Evolutionary conservation across 2,888 invertebrate species (phyloP).

Genomic region (Acrocyrtus sp.): DNA sequence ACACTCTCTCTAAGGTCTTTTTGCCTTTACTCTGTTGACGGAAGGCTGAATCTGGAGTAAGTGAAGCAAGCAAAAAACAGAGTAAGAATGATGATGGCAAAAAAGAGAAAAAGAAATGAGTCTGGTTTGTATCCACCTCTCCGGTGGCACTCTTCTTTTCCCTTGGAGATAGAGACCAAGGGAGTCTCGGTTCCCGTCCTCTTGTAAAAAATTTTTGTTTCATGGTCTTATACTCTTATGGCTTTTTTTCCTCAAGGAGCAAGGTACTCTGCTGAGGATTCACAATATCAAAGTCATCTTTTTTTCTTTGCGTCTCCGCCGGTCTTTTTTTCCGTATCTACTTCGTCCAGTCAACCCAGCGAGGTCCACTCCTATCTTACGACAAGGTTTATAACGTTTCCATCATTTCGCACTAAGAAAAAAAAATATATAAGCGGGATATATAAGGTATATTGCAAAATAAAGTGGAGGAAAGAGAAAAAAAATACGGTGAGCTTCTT

Average conservation of each 20-base stretch:
- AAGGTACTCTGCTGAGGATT: conserved; percentile 25
- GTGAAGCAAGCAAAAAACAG: neutral
- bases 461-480: conserved; percentile 10
- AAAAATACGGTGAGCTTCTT: conserved; percentile 27
- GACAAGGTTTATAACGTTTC: too few relatives aligned
- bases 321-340: too few relatives aligned
- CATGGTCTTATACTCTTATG: conserved; percentile 42
- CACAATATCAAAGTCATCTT: conserved; percentile 21
- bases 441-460: too few relatives aligned
- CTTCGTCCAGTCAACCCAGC: conserved; percentile 9
- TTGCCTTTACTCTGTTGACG: too few relatives aligned
- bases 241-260: conserved; percentile 27
- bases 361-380: conserved; percentile 9
- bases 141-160: neutral
- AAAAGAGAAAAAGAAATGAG: conserved; percentile 7
- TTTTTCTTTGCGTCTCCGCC: too few relatives aligned
- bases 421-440: too few relatives aligned
- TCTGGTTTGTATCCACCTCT: too few relatives aligned
- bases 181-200: too few relatives aligned
- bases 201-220: too few relatives aligned
- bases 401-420: too few relatives aligned
- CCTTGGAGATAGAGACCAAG: too few relatives aligned
- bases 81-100: conserved; percentile 15
- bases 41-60: neutral
- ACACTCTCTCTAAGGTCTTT: too few relatives aligned